Base-by-base conservation (phyloP, 2,113 vertebrate genomes). In the Sitta europaea region DNA sequence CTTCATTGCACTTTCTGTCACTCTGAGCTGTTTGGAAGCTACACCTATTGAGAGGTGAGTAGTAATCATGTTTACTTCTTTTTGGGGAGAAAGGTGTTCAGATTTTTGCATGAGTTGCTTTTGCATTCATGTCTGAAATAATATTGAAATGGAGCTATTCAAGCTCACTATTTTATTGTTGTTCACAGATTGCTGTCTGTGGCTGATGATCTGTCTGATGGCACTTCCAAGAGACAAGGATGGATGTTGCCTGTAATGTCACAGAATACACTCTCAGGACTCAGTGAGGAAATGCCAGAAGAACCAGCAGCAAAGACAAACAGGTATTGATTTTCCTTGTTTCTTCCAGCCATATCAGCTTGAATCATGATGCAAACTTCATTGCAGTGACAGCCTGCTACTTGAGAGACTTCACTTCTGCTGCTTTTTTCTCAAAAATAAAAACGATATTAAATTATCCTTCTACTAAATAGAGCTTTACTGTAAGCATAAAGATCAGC, bases 41-140 rank as follows among this genome's bases (percentile, higher is more conserved):
- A 98, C 98, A 14, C 98, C 98, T 23, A 89, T 97, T 31, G 92
- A 98, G 96, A 99, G 98, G 99, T 99, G 71, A 98, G 97, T 95
- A 88, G 89, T 55, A 77, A 71, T 53, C 20, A 9, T 12, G 20
- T 42, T 84, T 81, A 40, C 48, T 54, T 75, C 40, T 78, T 74
- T 67, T 23, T 45, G 53, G 70, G 58, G 67, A 42, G 63, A 92
- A 88, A 86, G 8, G 2, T 59, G 20, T 47, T 92, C 42, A 36
- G 9, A 31, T n/a, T 71, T 11, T 67, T 90, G 45, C n/a, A 55
- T 63, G 28, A 87, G 13, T 59, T 43, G 20, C 15, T 66, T 85
- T 74, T 85, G n/a, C 36, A 74, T 73, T 80, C 35, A 15, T 42
- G 29, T 78, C 54, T 65, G 38, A 31, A 63, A 77, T 19, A 51